phyloP scores from a whole-genome alignment of 1,140 invertebrate species.

The Ylistrum balloti region DNA sequence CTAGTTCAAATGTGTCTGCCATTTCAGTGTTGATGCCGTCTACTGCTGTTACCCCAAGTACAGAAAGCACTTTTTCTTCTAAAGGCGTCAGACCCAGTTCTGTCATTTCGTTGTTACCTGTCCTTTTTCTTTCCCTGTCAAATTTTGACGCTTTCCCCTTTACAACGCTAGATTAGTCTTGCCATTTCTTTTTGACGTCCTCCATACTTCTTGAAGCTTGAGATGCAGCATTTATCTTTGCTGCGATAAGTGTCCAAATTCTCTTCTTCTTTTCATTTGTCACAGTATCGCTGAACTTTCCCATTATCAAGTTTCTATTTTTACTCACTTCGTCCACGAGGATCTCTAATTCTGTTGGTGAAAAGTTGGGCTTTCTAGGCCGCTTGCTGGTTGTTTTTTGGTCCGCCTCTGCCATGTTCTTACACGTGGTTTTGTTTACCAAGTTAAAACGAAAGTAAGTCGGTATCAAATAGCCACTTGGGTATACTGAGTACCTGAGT shows the following conservation, averaged over 20 bases:
- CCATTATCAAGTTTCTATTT: background rate
- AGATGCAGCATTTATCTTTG: background rate
- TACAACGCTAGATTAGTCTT: background rate
- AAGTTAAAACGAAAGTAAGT: too few relatives aligned
- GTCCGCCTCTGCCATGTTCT: background rate
- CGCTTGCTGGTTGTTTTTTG: background rate
- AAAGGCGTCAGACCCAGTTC: background rate
- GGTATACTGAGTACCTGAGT: too few relatives aligned
- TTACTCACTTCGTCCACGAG: conserved; percentile 8
- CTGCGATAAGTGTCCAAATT: background rate
- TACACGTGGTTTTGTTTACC: background rate
- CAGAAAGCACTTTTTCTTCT: background rate
- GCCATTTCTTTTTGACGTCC: background rate
- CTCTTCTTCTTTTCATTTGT: background rate
- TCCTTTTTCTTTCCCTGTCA: background rate
- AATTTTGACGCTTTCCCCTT: background rate
- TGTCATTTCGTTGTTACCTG: background rate
- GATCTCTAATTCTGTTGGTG: background rate
- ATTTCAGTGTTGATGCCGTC: background rate
- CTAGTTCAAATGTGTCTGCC: too few relatives aligned
- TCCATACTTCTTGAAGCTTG: background rate
- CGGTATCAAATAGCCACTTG: too few relatives aligned
- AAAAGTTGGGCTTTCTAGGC: background rate
- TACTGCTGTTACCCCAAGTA: background rate
- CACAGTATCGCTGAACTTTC: background rate